Evolutionary conservation across 2,113 vertebrate species (phyloP), one percentile per base, ranked within the genome.

Genomic region (Sula dactylatra): DNA sequence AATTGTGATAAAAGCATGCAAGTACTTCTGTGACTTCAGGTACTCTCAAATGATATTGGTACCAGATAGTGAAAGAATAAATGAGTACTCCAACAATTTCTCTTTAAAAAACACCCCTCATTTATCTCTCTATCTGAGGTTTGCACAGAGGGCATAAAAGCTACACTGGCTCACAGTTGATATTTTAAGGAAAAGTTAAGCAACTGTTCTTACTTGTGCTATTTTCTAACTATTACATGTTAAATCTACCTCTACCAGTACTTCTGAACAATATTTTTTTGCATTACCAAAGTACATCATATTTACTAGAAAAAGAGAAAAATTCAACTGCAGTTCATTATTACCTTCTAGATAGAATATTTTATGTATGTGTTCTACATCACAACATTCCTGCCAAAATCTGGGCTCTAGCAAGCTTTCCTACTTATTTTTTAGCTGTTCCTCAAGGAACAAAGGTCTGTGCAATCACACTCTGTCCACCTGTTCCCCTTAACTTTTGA

Each of bases 391-490:
- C 78, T 87, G 52, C 52, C 69, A 87, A 81, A 82, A 85, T 16
- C 14, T 56, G 47, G 69, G 44, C 47, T 88, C 66, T 50, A 50
- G 26, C 16, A 66, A 86, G 32, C 49, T 38, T 56, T 80, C 40
- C 62, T 73, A 42, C 16, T 81, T 25, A 14, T 11, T 84, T 93
- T 78, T 82, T 0, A 88, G 38, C 26, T 82, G 52, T 6, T 91
- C 29, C 31, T 84, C 82, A 84, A 67, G 73, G 36, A 52, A 84
- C 84, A 95, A 96, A 88, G 42, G 79, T 94, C 87, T 93, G 84
- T 87, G 89, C 86, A 94, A 91, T 90, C 86, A 84, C 91, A 74
- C 47, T 61, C 47, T 31, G 59, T 50, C 49, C 40, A 80, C 40
- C 31, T 17, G 15, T 3, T 65, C 64, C 71, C 58, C 45, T 42